Percentiles rank a stretch among this genome's conserved stretches.
These are phyloP conservation scores for Pogonomyrmex californicus DNA, from an alignment of 1,140 invertebrate genomes.

Conservation along the genomic window DNA sequence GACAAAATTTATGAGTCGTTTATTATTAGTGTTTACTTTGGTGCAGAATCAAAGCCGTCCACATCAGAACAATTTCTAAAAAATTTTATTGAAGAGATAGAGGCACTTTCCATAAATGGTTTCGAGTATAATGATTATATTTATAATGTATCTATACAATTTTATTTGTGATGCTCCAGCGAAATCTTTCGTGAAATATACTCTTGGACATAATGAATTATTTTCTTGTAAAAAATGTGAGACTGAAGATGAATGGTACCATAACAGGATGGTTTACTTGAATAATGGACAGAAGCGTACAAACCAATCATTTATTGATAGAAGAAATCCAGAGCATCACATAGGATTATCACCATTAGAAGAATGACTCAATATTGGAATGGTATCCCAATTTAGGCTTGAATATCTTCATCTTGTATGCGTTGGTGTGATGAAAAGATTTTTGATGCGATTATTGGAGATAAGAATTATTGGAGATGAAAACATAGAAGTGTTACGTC, in stretches of 20 bases:
- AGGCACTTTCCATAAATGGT: slow-evolving; percentile 2
- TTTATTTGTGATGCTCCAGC: slow-evolving; percentile 36
- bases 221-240: slow-evolving; percentile 32
- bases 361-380: slow-evolving; percentile 5
- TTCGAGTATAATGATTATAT: slow-evolving; percentile 4
- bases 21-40: slow-evolving; percentile 23
- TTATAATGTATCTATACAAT: slow-evolving; percentile 16
- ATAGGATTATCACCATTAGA: slow-evolving; percentile 27
- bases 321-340: slow-evolving; percentile 31
- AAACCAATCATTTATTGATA: slow-evolving; percentile 27
- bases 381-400: slow-evolving; percentile 13
- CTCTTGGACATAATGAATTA: slow-evolving; percentile 32
- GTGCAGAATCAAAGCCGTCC: background rate
- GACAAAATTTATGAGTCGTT: background rate
- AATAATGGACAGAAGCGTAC: slow-evolving; percentile 27
- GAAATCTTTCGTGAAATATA: background rate
- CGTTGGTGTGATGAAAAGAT: slow-evolving; percentile 13
- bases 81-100: background rate
- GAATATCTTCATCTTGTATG: slow-evolving; percentile 24
- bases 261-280: slow-evolving; percentile 21
- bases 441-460: slow-evolving; percentile 30
- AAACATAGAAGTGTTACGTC: background rate
- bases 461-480: slow-evolving; percentile 7
- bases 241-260: slow-evolving; percentile 19
- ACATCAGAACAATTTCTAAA: slow-evolving; percentile 21